Evolutionary conservation across 2,888 invertebrate species (phyloP), one percentile per base, ranked within the genome.

Genomic region (Drosophila anomelani): DNA sequence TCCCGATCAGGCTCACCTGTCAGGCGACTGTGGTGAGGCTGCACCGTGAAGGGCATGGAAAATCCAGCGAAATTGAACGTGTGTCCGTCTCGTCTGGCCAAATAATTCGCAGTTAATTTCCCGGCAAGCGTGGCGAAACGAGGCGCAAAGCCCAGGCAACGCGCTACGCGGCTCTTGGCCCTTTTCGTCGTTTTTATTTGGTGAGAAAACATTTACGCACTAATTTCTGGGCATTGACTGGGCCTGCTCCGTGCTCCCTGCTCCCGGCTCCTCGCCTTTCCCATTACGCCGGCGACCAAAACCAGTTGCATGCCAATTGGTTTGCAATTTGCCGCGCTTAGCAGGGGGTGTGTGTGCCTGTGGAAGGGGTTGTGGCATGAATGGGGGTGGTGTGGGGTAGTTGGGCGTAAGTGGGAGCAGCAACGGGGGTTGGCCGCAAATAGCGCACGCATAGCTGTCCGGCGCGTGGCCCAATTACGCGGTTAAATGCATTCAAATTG

Each of bases 401-500:
- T 15, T 23, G 36, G 46, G 43, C n/a, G 5, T 8, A n/a, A 32
- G 58, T 36, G 43, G 49, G 17, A 32, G 41, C 38, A 69, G 73
- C 29, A 29, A 29, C 64, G 68, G 70, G 74, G 78, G 76, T 77
- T 74, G 75, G 85, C 90, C 88, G 72, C 90, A 90, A 90, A 89
- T 90, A 90, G 89, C 85, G 85, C 89, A 88, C 90, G 90, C 79
- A 89, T 89, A 72, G 72, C 80, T 55, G 78, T 59, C 74, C 75
- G 81, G 78, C 92, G 92, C 92, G 92, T 92, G 92, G 79, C 83
- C 71, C 92, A 92, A 92, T 92, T 92, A 92, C 91, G 92, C 90
- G 92, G 91, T 91, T 91, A 92, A 91, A 90, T 92, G 92, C 89
- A 90, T 91, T 89, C 91, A 90, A 92, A 92, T 92, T 89, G 91